Conservation (phyloP, 2,888 invertebrate genomes). For the Archips xylosteana region DNA sequence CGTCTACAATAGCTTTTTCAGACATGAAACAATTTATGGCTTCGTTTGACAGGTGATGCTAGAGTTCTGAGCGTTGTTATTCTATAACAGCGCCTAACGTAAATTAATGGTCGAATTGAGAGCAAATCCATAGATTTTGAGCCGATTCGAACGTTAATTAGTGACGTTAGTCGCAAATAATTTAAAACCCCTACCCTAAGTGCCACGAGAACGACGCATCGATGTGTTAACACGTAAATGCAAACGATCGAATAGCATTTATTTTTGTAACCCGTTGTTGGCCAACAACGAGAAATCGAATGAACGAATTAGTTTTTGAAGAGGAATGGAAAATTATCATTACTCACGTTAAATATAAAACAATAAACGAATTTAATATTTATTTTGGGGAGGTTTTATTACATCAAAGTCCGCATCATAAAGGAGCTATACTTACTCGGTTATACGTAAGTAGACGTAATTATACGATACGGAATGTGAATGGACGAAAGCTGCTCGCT, state of each 20-base stretch:
- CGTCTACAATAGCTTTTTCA: background rate
- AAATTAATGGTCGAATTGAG: background rate
- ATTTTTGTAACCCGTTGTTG: constrained; percentile 72
- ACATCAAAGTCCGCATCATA: background rate
- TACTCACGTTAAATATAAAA: constrained; percentile 44
- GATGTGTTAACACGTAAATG: constrained; percentile 48
- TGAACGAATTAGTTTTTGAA: constrained; percentile 73
- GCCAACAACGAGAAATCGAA: constrained; percentile 71
- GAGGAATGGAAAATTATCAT: constrained; percentile 66
- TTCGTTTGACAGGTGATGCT: background rate
- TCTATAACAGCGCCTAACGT: background rate
- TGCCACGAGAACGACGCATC: constrained; percentile 36
- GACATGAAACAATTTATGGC: background rate
- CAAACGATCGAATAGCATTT: constrained; percentile 82
- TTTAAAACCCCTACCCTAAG: constrained; percentile 24
- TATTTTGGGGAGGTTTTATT: constrained; percentile 6
- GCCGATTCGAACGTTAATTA: background rate
- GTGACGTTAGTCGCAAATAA: constrained; percentile 23
- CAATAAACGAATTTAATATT: constrained; percentile 38
- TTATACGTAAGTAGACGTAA: background rate
- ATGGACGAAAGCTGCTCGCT: constrained; percentile 4
- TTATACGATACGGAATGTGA: background rate
- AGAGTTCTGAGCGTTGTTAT: constrained; percentile 2
- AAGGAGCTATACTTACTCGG: background rate
- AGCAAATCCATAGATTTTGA: background rate